Evolutionary conservation across 2,797 vertebrate species (phyloP).

Genomic region (Sebastes matsubarae): DNA sequence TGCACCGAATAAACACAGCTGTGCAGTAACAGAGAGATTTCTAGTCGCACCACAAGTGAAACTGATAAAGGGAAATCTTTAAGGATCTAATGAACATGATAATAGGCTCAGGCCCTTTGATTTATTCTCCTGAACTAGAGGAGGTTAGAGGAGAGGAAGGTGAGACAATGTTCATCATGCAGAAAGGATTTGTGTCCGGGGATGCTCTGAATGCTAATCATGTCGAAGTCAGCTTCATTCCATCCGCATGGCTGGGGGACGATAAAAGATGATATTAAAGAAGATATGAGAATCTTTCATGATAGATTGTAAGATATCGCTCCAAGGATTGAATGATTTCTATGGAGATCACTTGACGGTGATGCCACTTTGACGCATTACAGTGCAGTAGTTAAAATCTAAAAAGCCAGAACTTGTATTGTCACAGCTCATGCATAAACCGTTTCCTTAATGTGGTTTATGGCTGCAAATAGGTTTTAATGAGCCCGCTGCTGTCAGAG

Average conservation of each 20-base stretch:
- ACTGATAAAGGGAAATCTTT: constrained; percentile 15
- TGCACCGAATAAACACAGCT: constrained; percentile 11
- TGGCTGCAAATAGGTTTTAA: constrained; percentile 41
- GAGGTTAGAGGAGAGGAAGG: constrained; percentile 16
- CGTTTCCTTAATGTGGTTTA: constrained; percentile 31
- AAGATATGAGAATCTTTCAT: constrained; percentile 5
- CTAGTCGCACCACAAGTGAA: background rate
- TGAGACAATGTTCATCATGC: constrained; percentile 10
- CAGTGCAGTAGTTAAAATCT: constrained; percentile 14
- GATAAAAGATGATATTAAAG: constrained; percentile 46
- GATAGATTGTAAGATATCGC: constrained; percentile 16
- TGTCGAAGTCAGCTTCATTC: constrained; percentile 44
- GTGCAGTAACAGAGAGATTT: constrained; percentile 3
- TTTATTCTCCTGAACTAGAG: background rate
- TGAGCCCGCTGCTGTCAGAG: constrained; percentile 36
- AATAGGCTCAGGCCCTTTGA: background rate
- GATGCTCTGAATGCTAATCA: constrained; percentile 53
- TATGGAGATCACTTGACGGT: constrained; percentile 16
- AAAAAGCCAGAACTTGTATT: constrained; percentile 15
- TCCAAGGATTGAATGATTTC: constrained; percentile 28
- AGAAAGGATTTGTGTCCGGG: constrained; percentile 16
- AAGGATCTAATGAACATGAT: constrained; percentile 5
- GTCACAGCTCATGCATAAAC: constrained; percentile 38
- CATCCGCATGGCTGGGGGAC: constrained; percentile 16
- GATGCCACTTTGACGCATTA: background rate